Base-by-base conservation (phyloP, 2,888 invertebrate genomes). In the Eristalis pertinax region DNA sequence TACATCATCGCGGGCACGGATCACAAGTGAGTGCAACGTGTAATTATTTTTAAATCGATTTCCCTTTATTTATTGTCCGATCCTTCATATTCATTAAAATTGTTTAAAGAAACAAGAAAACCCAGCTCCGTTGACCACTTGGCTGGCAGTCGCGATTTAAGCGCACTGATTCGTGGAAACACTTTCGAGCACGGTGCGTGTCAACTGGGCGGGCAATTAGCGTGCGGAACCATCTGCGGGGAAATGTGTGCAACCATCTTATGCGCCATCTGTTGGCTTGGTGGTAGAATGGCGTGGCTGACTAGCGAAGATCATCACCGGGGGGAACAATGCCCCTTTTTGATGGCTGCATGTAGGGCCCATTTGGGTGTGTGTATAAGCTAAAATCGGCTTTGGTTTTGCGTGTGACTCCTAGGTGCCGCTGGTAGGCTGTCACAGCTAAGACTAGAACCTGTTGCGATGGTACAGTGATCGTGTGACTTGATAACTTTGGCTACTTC, bases 41-140 rank as follows among this genome's bases (percentile, higher is more conserved):
- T 65, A 73, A 78, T 83, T 83, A 77, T 72, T 26, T 64, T 69
- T 50, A 73, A 83, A 58, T 70, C 72, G 68, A 73, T 62, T 74
- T 79, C 65, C 41, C 29, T 29, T 24, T 70, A 64, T 78, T 78
- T 78, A 78, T 70, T 70, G 50, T 2, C 24, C 58, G 58, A 4
- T 1, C 24, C 22, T 58, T 58, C 24, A 22, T 22, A 15, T n/a
- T n/a, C 7, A 43, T 43, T 43, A n/a, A 43, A 43, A n/a, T 43
- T 15, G 43, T 43, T 3, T n/a, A 15, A 43, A 13, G n/a, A 43
- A 11, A 32, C 32, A 5, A 7, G 5, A 32, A 38, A 38, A 38
- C 11, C 11, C 13, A 38, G 11, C 38, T 13, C 35, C 35, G 11
- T 0, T 35, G 43, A 3, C n/a, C 15, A 5, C 4, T n/a, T n/a